Evolutionary conservation across 2,888 invertebrate species (phyloP), one percentile per base, ranked within the genome.

Genomic region (Tenthredo notha): DNA sequence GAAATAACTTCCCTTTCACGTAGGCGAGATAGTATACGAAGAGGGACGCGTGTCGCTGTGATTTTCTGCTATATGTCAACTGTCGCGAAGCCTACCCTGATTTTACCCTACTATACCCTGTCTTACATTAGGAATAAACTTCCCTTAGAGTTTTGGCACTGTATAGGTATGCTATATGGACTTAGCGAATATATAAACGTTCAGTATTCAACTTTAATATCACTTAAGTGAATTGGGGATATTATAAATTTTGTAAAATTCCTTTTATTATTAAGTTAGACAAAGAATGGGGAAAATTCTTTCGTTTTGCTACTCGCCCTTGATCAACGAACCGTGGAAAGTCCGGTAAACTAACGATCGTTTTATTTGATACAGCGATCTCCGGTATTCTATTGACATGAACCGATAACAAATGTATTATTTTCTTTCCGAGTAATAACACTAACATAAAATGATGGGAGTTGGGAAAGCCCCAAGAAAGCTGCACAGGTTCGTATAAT

Each of bases 341-440:
- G 58, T 37, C 21, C 37, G 33, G 40, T 78, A 78, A 78, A 37
- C 33, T 78, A 40, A 61, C 18, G 58, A 78, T 78, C 78, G 58
- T 78, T 78, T 78, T 4, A 50, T n/a, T 77, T 54, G 77, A 77
- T 77, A 77, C 77, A 77, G 33, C 50, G 50, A 12, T 77, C 29
- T 77, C 50, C 29, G 47, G 25, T 29, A 77, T 77, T 77, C 54
- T 54, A 54, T 77, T 33, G 77, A 77, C 77, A 18, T n/a, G 50
- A 54, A 82, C 65, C 43, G 43, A 82, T 82, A 78, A 58, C 40
- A 82, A 82, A 82, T 82, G 67, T 67, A 67, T 82, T 67, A 82
- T 82, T 47, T 67, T 82, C 67, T 82, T 67, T 67, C 82, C 65
- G 67, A 82, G 65, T 65, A 82, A 82, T 67, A 82, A 82, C 82